A percentile compares a stretch with the other conserved stretches of the same genome.
Evolutionary conservation across 64 coral and sea anemone species (phyloP).

Genomic region (Orbicella faveolata): DNA sequence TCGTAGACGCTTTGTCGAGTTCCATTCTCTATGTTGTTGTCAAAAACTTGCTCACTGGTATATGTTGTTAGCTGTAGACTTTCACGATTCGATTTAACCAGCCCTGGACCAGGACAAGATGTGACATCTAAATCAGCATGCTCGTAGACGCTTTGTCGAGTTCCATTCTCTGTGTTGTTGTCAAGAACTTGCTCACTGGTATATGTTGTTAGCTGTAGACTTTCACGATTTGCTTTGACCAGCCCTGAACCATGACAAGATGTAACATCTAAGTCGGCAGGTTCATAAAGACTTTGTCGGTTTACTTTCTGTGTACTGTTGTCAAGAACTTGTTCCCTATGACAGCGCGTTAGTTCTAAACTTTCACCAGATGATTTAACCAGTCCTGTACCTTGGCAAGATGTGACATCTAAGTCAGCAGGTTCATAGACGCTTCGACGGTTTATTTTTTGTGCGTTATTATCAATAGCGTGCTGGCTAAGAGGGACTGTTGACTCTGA

Average conservation of each 20-base stretch:
- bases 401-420: constrained; percentile 25
- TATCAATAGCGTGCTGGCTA: not conserved
- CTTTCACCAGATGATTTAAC: not conserved
- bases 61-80: not conserved
- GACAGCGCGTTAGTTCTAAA: not conserved
- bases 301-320: not conserved
- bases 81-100: not conserved
- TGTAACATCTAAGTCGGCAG: constrained; percentile 31
- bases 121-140: constrained; percentile 32
- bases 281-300: constrained; percentile 21
- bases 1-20: not conserved
- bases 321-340: not conserved
- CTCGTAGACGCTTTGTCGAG: constrained; percentile 11
- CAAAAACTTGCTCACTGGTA: not conserved
- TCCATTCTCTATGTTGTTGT: not conserved
- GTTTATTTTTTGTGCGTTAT: not conserved
- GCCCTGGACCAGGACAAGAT: constrained; percentile 41
- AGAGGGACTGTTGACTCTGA: constrained; percentile 16
- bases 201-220: not conserved
- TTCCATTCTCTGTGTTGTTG: not conserved
- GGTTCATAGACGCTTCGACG: constrained; percentile 9
- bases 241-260: constrained; percentile 49
- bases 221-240: not conserved
- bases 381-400: not conserved
- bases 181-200: not conserved